Evolutionary conservation across 64 coral and sea anemone genomes (phyloP), one percentile per base, ranked within the genome.

Genomic region (Dendrophyllia cribrosa): DNA sequence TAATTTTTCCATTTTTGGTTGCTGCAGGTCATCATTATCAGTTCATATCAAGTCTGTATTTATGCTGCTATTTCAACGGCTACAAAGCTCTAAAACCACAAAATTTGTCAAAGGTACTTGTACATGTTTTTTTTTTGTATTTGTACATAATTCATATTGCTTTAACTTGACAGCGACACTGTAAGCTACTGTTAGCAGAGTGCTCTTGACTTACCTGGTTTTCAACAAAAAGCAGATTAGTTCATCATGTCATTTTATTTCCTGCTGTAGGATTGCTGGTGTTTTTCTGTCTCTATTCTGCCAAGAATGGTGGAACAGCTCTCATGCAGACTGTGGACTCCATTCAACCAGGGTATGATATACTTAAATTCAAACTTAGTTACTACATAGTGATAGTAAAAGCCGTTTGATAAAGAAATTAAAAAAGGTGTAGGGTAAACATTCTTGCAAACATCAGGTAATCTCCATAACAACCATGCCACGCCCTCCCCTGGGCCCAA

Each of bases 51-150:
- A 95, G 19, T 88, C 95, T 65, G 83, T 99, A 25, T 99, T 99
- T 79, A 91, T 99, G 17, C 75, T 99, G n/a, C 74, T 99, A 13
- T 96, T 99, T 71, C 97, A 99, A 69, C 83, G 97, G 23, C 82
- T 99, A 43, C 94, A 96, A 34, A 96, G 87, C 53, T 99, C 97
- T 10, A 99, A 99, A 79, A 99, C 97, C 26, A 98, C 97, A 76
- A 98, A 98, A 85, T 98, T 93, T 91, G 77, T 98, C 2, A 98
- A 96, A 89, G 94, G 96, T 98, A 70, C 90, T 45, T 43, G 2
- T 16, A 9, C 0, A 56, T 12, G 7, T 9, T 0, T 56, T 12
- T 55, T 34, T 34, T 34, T 34, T 34, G 34, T 34, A 34, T 34
- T 34, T 34, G 34, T 34, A 34, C 34, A 34, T 34, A 34, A 34